phyloP scores from a whole-genome alignment of 30 jellyfish, hydroid and myxozoan species.

The Aurelia sp. region DNA sequence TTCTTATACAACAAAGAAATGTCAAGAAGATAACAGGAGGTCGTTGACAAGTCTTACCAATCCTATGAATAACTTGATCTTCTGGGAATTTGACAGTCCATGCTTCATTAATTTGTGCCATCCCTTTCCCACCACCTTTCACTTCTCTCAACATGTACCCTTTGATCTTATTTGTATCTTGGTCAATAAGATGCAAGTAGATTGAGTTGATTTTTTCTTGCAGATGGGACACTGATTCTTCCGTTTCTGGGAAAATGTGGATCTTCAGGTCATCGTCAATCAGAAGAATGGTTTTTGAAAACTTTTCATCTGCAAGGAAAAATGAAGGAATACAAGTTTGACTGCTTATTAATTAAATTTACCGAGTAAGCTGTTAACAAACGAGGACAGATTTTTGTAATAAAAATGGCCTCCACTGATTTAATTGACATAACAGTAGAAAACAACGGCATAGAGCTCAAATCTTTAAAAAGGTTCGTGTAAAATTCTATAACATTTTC shows the following conservation, averaged over 20 bases:
- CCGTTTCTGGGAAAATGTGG: constrained; percentile 91
- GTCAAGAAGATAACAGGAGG: no score
- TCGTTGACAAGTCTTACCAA: constrained; percentile 12
- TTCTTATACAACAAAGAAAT: no score
- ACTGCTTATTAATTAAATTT: no score
- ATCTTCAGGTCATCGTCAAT: constrained; percentile 77
- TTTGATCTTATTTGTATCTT: constrained; percentile 59
- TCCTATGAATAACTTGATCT: constrained; percentile 68
- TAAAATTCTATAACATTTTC: no score
- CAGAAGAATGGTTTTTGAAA: constrained; percentile 77
- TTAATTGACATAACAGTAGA: no score
- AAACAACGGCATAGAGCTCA: no score
- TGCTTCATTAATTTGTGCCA: constrained; percentile 54
- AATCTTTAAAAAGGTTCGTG: no score
- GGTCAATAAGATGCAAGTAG: constrained; percentile 74
- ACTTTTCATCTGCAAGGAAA: constrained; percentile 85
- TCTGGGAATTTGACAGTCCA: constrained; percentile 93
- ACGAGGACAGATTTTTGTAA: neutral
- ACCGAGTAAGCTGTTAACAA: no score
- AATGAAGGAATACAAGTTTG: neutral
- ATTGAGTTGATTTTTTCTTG: constrained; percentile 64
- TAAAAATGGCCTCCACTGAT: no score
- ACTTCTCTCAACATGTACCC: constrained; percentile 76
- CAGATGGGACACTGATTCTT: constrained; percentile 73
- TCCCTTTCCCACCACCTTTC: constrained; percentile 38